Base-by-base conservation (phyloP, 1,140 invertebrate genomes). In the Teleogryllus occipitalis region DNA sequence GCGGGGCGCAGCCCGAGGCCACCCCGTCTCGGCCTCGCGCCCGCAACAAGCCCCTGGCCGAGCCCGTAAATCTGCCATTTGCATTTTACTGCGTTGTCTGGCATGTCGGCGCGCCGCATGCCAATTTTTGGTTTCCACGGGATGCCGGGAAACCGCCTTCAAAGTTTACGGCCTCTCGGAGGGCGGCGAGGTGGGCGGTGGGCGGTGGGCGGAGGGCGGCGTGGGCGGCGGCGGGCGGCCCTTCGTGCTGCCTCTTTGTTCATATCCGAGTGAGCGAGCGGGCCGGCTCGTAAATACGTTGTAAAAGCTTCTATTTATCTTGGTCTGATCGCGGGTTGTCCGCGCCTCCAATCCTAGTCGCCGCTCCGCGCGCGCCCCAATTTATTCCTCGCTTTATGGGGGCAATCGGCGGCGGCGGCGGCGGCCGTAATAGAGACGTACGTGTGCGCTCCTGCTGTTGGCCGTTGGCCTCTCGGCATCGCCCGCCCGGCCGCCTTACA, bases 21-120 rank as follows among this genome's bases (percentile, higher is more conserved):
- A 39, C 27, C 27, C 27, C 27, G 27, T 39, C 27, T 39, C 27
- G 27, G 27, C 27, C 27, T 39, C 27, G 15, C 76, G 82, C 8
- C 77, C 18, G 49, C 49, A 18, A 65, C 27, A 78, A 65, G 39
- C 18, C n/a, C 47, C 5, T 5, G 27, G 27, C 27, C 27, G 27
- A 39, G 27, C 39, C 75, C 73, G 73, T 39, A 77, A 74, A 78
- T 75, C 49, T 54, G 47, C 27, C 54, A 75, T 74, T 74, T 65
- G 81, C 78, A 81, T 82, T 81, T 81, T 81, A 72, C 10, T 75
- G 76, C 78, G 80, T 77, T 80, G 81, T 81, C 77, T 81, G 80
- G 77, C 76, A 80, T 80, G 80, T 79, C 77, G 74, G 74, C 76
- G n/a, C 47, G 80, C 82, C 79, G 81, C 82, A 82, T 80, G 80